Evolutionary conservation across 2,797 vertebrate species (phyloP).

Genomic region (Sebastes iracundus): DNA sequence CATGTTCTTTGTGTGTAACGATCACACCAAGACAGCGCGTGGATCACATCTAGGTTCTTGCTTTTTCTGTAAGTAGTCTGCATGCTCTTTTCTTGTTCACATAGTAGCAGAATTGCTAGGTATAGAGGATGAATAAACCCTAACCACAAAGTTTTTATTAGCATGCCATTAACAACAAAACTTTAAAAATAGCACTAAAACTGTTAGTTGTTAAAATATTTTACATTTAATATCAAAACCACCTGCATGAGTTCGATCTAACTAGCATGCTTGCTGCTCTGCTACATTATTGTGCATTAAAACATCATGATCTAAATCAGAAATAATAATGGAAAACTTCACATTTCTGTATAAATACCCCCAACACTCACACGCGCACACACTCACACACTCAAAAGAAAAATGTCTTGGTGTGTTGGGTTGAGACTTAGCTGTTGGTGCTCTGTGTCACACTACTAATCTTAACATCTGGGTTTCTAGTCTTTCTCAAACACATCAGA

Average conservation of each 20-base stretch:
- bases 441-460: not conserved
- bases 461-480: accelerated
- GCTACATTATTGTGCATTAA: not conserved
- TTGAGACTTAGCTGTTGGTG: not conserved
- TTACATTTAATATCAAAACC: not conserved
- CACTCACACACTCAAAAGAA: not conserved
- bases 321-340: not conserved
- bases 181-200: not conserved
- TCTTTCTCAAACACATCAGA: constrained; percentile 34
- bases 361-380: not conserved
- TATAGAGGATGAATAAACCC: not conserved
- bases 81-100: not conserved
- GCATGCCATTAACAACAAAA: not conserved
- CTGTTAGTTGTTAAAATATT: not conserved
- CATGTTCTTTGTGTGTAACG: not conserved
- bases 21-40: not conserved
- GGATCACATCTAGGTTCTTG: not conserved
- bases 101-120: not conserved
- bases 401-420: not conserved
- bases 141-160: not conserved
- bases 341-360: not conserved
- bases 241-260: not conserved
- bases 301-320: not conserved
- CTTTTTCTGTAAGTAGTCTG: not conserved
- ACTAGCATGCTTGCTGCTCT: not conserved